Evolutionary conservation across 2,888 invertebrate genomes (phyloP), one percentile per base, ranked within the genome.

Genomic region (Acanthopleura granulata): DNA sequence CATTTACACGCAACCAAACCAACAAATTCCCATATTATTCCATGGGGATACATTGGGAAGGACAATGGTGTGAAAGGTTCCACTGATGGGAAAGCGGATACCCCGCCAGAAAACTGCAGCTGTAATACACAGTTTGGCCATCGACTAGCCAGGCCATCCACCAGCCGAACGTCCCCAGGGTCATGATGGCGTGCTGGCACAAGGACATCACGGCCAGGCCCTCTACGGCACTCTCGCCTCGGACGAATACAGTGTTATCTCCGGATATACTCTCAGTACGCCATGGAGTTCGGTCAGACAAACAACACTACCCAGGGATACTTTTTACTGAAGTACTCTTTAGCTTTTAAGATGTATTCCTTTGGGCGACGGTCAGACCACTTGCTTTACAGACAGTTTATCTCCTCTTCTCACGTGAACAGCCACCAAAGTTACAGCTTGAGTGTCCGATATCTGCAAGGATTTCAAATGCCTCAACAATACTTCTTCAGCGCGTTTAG

Each of bases 91-190:
- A 27, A 3, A 66, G 25, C 16, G 4, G 1, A 14, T 9, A 66
- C 6, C 29, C 29, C 16, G 66, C 12, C 25, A 22, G 22, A 27
- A 66, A 66, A 3, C 66, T 66, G 16, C 66, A 27, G 16, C 69
- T 62, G 72, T 76, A 82, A 74, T 82, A 83, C 9, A 81, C 76
- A 49, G 72, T 61, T 11, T 72, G 40, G 14, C 77, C 77, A 69
- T 73, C 69, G 40, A 62, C 69, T 27, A 77, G 27, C 75, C 74
- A 77, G n/a, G 76, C 75, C 6, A n/a, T 22, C 51, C 76, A 76
- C 83, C 84, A 85, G 51, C 83, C 77, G 72, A 81, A 84, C 1
- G 83, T 81, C 0, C 85, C 85, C 3, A 83, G 82, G 0, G 83
- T 81, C 61, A 78, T 82, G 12, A 85, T 83, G 14, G 79, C 78